phyloP scores from a whole-genome alignment of 2,113 vertebrate species.

The Hippopotamus amphibius region DNA sequence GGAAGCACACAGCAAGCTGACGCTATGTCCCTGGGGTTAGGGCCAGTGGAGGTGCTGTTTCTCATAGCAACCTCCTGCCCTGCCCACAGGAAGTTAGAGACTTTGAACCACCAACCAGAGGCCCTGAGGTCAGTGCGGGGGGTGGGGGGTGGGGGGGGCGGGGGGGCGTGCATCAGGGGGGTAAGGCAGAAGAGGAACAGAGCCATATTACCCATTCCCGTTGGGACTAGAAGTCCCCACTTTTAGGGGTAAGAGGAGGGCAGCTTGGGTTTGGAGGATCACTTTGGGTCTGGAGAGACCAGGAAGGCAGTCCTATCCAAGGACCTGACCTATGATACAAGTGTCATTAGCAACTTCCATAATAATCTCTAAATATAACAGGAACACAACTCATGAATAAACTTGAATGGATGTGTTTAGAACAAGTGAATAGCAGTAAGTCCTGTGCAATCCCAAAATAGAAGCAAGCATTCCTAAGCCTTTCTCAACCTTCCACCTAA shows the following conservation, averaged over 20 bases:
- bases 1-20: neutral
- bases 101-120: neutral
- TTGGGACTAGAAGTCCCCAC: neutral
- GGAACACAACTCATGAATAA: neutral
- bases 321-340: neutral
- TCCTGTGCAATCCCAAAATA: neutral
- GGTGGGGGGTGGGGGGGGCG: too few species aligned
- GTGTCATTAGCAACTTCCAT: neutral
- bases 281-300: neutral
- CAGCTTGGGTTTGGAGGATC: neutral
- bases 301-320: neutral
- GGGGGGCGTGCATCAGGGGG: neutral
- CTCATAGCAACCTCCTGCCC: neutral
- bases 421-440: neutral
- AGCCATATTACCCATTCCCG: neutral
- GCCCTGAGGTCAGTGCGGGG: neutral
- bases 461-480: neutral
- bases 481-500: neutral
- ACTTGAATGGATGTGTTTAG: neutral
- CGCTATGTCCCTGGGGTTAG: neutral
- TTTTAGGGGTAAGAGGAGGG: neutral
- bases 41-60: neutral
- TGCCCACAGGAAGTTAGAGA: neutral
- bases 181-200: neutral
- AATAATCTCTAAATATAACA: neutral